Evolutionary conservation across 2,113 vertebrate species (phyloP).

Genomic region (Podilymbus podiceps): DNA sequence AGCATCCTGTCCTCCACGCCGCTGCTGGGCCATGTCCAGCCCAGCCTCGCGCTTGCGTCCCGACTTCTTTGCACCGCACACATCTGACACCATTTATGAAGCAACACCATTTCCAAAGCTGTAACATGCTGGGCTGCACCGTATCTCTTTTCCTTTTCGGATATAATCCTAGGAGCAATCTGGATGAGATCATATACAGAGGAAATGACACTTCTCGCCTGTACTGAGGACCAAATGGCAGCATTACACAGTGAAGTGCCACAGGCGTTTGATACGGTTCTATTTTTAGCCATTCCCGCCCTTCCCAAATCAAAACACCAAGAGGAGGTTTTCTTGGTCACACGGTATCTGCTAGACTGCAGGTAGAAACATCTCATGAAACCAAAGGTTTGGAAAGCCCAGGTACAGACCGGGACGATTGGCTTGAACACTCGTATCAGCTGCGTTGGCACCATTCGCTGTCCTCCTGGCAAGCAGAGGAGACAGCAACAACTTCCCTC

Average conservation of each 20-base stretch:
- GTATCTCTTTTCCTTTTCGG: not conserved
- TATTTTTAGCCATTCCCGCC: not conserved
- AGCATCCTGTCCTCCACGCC: not conserved
- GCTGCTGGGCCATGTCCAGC: not conserved
- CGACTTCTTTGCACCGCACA: fast-evolving
- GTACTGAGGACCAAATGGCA: not conserved
- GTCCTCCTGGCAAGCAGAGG: not conserved
- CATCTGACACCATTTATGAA: not conserved
- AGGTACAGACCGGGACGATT: fast-evolving
- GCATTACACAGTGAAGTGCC: fast-evolving
- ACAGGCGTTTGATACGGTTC: fast-evolving
- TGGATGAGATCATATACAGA: not conserved
- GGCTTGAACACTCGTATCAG: fast-evolving
- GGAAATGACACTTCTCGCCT: not conserved
- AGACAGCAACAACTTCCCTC: not conserved
- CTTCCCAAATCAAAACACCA: not conserved
- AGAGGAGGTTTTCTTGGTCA: not conserved
- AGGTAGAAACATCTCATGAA: not conserved
- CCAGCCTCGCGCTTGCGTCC: not conserved
- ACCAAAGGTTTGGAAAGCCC: not conserved
- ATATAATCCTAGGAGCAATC: not conserved
- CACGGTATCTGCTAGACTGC: not conserved
- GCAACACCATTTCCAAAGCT: not conserved
- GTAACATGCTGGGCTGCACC: not conserved
- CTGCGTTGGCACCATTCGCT: not conserved